phyloP scores from a whole-genome alignment of 1,140 invertebrate genomes.

The Neodiprion fabricii region DNA sequence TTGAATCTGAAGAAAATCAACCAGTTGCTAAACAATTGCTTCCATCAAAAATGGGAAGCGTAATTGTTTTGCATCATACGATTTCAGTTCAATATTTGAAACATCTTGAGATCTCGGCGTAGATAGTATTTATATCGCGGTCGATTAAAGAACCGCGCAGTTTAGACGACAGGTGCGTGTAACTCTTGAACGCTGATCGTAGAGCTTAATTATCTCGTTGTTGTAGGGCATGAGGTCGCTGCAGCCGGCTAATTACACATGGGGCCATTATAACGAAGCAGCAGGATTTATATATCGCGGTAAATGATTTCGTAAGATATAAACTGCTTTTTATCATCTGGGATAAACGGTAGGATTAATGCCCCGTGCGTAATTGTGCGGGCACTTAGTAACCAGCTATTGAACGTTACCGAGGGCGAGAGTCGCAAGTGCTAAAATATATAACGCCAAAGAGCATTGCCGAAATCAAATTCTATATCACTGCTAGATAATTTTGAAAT shows the following conservation, averaged over 20 bases:
- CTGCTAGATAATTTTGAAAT: neutral
- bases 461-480: neutral
- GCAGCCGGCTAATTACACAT: neutral
- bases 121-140: too few relatives aligned
- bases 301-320: neutral
- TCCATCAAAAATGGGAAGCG: too few relatives aligned
- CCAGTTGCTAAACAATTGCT: too few relatives aligned
- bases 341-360: neutral
- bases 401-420: neutral
- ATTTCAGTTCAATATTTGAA: too few relatives aligned
- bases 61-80: too few relatives aligned
- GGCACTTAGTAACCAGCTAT: neutral
- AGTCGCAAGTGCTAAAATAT: neutral
- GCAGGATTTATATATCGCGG: neutral
- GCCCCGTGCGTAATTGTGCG: neutral
- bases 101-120: too few relatives aligned
- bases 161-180: too few relatives aligned
- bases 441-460: neutral
- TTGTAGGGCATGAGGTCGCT: neutral
- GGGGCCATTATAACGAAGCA: neutral
- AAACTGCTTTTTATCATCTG: neutral
- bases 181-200: too few relatives aligned
- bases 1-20: too few relatives aligned
- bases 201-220: slow-evolving; percentile 3
- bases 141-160: too few relatives aligned